Evolutionary conservation across 2,113 vertebrate genomes (phyloP), one percentile per base, ranked within the genome.

Genomic region (Cyprinodon tularosa): DNA sequence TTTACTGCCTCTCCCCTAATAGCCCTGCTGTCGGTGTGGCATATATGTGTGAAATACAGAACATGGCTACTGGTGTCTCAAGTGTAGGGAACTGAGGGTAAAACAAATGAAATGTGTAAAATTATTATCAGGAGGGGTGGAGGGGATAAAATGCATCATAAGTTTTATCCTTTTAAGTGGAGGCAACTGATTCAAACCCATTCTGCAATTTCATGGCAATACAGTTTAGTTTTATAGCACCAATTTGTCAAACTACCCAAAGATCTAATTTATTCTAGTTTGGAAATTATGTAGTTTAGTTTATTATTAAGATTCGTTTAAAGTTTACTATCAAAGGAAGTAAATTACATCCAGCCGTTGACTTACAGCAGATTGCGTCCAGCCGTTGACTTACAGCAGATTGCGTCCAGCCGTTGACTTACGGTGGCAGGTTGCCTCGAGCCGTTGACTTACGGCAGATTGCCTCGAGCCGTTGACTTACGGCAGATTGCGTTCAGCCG

Each of bases 1-100:
- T 64, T 82, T 81, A 66, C 82, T 67, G 76, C 82, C 75, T 85
- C 61, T 82, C 61, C 81, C 50, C 68, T 84, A 72, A 76, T 83
- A 68, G 64, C 76, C 64, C 66, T 65, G 36, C 69, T 80, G 80
- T 70, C 71, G 67, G 77, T 72, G 57, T 63, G 71, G 72, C 5
- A 36, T 13, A 68, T 78, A 36, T 62, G 67, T 83, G 67, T 86
- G 85, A 77, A 87, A 78, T 85, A 79, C 75, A 84, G 22, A 13
- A 62, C 74, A 47, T 38, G 65, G 45, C 60, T 20, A 20, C 3
- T 76, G 72, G 71, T 13, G 42, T 37, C 69, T 65, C 79, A 76
- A 88, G 74, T 77, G 69, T 29, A 68, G 40, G 50, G 12, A 37
- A 57, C 65, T 11, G 29, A 8, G 47, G 37, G 66, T 29, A 45